Base-by-base conservation (phyloP, 2,797 vertebrate genomes). In the Siniperca obscura region DNA sequence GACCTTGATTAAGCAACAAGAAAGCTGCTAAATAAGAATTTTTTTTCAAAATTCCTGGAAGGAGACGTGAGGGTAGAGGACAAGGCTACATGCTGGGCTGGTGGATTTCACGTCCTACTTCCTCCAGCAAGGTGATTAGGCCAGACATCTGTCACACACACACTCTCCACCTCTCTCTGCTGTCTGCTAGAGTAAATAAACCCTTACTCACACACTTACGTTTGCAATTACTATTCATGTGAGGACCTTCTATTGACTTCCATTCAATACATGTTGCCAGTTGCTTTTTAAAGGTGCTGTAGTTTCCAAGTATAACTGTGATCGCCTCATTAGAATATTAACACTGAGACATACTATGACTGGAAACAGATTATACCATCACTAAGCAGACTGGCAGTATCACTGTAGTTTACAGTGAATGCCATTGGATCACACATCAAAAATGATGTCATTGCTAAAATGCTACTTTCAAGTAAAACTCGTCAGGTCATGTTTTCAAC, bases 31-130 rank as follows among this genome's bases (percentile, higher is more conserved):
- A 76, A 74, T 25, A 22, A 27, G n/a, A 59, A 61, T 71, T 64
- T 59, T 69, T 70, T 71, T 65, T 60, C 14, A 50, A 17, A 65
- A 84, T 87, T 87, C 86, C 82, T 90, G 76, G 87, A 90, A 86
- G 78, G 76, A 86, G 72, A 85, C 85, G 81, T 76, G 62, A 81
- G 79, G 76, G 55, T 85, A 76, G 42, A 80, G 82, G 84, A 82
- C 66, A 52, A 69, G 87, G 74, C 79, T 82, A 4, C 80, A 86
- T 78, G 77, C 73, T 83, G 86, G 30, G 86, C 91, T 92, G 93
- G 90, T 94, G 81, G 92, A 95, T 95, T 94, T 95, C 93, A 95
- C 93, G 90, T 94, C 87, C 93, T 92, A 94, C 94, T 95, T 95
- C 94, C 91, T 94, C 85, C 89, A 82, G 90, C 93, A 89, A 94